phyloP scores from a whole-genome alignment of 2,113 vertebrate genomes.

The Asarcornis scutulata region DNA sequence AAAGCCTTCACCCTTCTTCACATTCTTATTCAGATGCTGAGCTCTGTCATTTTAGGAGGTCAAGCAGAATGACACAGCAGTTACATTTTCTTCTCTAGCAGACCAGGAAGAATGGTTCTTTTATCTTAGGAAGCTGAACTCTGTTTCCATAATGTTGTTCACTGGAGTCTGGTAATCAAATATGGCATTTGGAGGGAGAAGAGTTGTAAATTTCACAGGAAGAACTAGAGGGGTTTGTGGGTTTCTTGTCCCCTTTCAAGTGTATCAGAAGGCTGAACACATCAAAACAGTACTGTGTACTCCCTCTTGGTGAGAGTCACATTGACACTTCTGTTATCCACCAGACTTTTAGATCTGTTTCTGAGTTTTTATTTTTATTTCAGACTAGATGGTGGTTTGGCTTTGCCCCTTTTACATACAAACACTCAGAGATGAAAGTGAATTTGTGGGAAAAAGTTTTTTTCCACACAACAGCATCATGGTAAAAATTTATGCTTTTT shows the following conservation, averaged over 20 bases:
- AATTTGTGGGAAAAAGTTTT: not conserved
- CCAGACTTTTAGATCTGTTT: not conserved
- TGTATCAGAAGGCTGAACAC: not conserved
- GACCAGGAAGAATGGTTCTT: not conserved
- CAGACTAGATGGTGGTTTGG: not conserved
- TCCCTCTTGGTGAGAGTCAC: not conserved
- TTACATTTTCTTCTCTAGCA: slow-evolving; percentile 21
- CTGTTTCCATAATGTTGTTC: not conserved
- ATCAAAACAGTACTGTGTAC: not conserved
- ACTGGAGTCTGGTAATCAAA: not conserved
- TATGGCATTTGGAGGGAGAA: not conserved
- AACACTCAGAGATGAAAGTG: not conserved
- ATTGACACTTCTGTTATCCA: not conserved
- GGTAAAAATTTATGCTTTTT: not conserved
- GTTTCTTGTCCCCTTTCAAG: slow-evolving; percentile 13
- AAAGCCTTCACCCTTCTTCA: not conserved
- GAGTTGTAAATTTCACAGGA: not conserved
- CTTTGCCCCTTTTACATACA: not conserved
- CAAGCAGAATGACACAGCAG: slow-evolving; percentile 20
- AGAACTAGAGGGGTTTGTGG: not conserved
- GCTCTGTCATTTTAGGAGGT: slow-evolving; percentile 2
- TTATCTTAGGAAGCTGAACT: slow-evolving; percentile 1
- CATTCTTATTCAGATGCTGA: not conserved
- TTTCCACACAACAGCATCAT: not conserved
- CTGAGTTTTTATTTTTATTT: not conserved